Evolutionary conservation across 1,140 invertebrate species (phyloP), one percentile per base, ranked within the genome.

Genomic region (Zaprionus taronus): DNA sequence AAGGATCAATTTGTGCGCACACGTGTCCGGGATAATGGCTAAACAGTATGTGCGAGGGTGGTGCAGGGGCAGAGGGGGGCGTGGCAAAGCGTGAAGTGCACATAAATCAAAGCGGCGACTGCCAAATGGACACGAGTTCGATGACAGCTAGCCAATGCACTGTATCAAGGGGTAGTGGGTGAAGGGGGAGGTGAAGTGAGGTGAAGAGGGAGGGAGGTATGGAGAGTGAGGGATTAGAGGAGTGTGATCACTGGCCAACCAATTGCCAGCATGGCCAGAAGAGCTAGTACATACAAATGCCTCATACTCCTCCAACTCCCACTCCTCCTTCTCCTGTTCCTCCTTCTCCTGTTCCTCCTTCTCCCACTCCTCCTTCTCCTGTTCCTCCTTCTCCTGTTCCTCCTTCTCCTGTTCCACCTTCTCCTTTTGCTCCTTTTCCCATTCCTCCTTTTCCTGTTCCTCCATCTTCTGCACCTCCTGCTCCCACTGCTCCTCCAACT

Each of bases 1-100:
- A 90, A 90, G 85, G 82, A 90, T 91, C 85, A 90, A 90, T 90
- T 90, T 90, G 85, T 90, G 85, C 68, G 79, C 86, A 91, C 85
- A 90, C 85, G 85, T 90, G 85, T 60, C 85, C 34, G 66, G 79
- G 85, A 90, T 90, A 89, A 89, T 89, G 81, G 68, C 58, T 22
- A 12, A 41, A 47, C 62, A 58, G 15, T 66, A 22, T 22, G 20
- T 38, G 41, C 31, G 31, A 34, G 9, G 31, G 9, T 11, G 41
- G 22, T 2, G 2, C 12, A 15, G 26, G 22, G 5, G 12, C 2
- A 28, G 56, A 20, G 36, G 31, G 22, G 22, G 36, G 38, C 24
- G 36, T 51, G 56, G 66, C 81, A 66, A 72, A 68, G 62, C 81
- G 81, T 83, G 80, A 83, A 83, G 80, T 79, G 72, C 76, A 80